Percentiles rank a stretch among this genome's conserved stretches.
Conservation (phyloP, 2,888 invertebrate genomes). For the Anagyrus pseudococci region DNA sequence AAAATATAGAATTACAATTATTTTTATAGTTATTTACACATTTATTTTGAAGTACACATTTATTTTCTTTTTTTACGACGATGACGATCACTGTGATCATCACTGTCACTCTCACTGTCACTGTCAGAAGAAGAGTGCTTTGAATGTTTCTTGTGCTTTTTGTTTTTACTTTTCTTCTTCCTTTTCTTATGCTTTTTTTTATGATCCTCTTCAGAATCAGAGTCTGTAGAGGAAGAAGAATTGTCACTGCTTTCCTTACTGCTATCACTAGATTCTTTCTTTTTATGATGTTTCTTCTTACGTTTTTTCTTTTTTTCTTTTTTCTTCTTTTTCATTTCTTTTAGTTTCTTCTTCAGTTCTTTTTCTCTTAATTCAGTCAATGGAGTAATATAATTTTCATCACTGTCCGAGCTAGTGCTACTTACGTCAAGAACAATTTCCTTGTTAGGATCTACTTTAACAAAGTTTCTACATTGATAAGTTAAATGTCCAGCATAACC, state of each 20-base stretch:
- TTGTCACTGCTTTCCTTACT: slow-evolving; percentile 45
- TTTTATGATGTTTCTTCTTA: slow-evolving; percentile 59
- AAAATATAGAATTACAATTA: background rate
- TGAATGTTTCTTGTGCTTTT: slow-evolving; percentile 59
- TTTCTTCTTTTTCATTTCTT: slow-evolving; percentile 68
- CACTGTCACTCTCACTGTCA: slow-evolving; percentile 30
- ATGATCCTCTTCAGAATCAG: slow-evolving; percentile 41
- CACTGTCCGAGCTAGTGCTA: slow-evolving; percentile 91
- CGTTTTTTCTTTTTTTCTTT: slow-evolving; percentile 65
- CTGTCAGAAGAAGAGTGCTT: slow-evolving; percentile 48
- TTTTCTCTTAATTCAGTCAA: slow-evolving; percentile 80
- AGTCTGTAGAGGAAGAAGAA: slow-evolving; percentile 26
- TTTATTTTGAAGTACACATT: background rate
- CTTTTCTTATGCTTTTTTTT: slow-evolving; percentile 49
- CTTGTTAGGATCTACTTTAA: slow-evolving; percentile 92
- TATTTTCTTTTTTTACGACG: background rate
- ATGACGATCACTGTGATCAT: slow-evolving; percentile 3
- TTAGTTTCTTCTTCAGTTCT: slow-evolving; percentile 76
- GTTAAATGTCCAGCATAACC: slow-evolving; percentile 96
- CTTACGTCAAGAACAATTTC: slow-evolving; percentile 93
- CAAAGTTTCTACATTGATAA: slow-evolving; percentile 94
- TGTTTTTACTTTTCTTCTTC: slow-evolving; percentile 54
- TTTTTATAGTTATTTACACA: slow-evolving; percentile 1
- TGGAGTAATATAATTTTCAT: slow-evolving; percentile 83
- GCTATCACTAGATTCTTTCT: slow-evolving; percentile 48